These are phyloP conservation scores for Eupithecia centaureata DNA, from an alignment of 2,888 invertebrate species.

Conservation along the genomic window DNA sequence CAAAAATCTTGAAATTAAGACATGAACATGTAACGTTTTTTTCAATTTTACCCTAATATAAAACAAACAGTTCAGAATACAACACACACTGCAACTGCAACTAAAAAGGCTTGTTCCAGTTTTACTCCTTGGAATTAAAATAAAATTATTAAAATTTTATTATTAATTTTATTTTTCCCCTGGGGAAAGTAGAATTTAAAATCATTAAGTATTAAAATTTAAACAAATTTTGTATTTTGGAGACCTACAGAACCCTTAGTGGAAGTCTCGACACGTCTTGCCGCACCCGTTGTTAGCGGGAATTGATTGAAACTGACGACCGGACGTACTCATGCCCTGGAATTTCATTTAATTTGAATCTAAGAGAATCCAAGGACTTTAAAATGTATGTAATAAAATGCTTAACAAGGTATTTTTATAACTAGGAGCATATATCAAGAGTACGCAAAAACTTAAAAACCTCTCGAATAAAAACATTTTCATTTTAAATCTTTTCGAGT, in stretches of 20 bases:
- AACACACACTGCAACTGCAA: too few relatives aligned
- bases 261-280: not conserved
- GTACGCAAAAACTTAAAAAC: not conserved
- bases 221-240: not conserved
- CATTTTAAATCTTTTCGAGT: slow-evolving; percentile 8
- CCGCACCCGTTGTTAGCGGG: not conserved
- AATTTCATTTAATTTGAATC: slow-evolving; percentile 1
- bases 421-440: not conserved
- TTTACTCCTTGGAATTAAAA: too few relatives aligned
- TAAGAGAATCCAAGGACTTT: not conserved
- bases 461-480: slow-evolving; percentile 21
- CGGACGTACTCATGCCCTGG: not conserved
- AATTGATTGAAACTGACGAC: slow-evolving; percentile 30
- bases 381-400: not conserved
- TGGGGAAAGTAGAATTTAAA: too few relatives aligned
- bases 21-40: too few relatives aligned
- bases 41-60: too few relatives aligned
- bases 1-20: too few relatives aligned
- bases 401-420: not conserved
- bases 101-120: too few relatives aligned
- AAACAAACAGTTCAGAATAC: too few relatives aligned
- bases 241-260: not conserved
- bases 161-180: too few relatives aligned
- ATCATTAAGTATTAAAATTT: too few relatives aligned
- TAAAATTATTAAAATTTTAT: too few relatives aligned